Base-by-base conservation (phyloP, 2,797 vertebrate genomes). In the Neostethus bicornis region DNA sequence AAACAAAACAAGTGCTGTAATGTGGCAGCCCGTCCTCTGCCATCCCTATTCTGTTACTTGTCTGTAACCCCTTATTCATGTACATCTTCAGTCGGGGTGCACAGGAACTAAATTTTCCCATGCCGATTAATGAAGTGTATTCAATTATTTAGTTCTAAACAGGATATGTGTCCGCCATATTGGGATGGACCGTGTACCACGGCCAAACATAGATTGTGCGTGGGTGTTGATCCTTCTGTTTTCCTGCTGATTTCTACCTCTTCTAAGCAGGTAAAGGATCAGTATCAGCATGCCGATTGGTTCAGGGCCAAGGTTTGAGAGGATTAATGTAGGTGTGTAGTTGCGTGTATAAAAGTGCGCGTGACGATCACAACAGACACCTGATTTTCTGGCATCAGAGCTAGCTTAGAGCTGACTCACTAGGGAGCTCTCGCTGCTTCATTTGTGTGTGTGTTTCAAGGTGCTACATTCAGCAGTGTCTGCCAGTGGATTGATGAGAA, bases 391-490 rank as follows among this genome's bases (percentile, higher is more conserved):
- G 59, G 24, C 31, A 70, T 25, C 60, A 23, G 26, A 56, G 50
- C 12, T 66, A 50, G 50, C 80, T 84, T 82, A 80, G 61, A 59
- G 72, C 79, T 81, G 82, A 84, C 43, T 81, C 83, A 83, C 71
- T 26, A 14, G 56, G 66, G 58, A 69, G 50, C 37, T 58, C 25
- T 60, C n/a, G 21, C 57, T 41, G 16, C 24, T 54, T 53, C 5
- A 9, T 42, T 25, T 61, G 44, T 71, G 43, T 51, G 39, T 52
- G 54, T 29, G 44, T 46, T 51, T 54, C 47, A 43, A 17, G 11
- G 16, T 20, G 50, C 14, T 16, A n/a, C 37, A 19, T 3, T 7
- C 32, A 17, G 34, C 32, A 17, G 16, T 25, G 51, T 5, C 34
- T 19, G 0, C 31, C 34, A 24, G 25, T 35, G 29, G 10, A 35